Evolutionary conservation across 2,113 vertebrate genomes (phyloP), one percentile per base, ranked within the genome.

Genomic region (Meleagris gallopavo): DNA sequence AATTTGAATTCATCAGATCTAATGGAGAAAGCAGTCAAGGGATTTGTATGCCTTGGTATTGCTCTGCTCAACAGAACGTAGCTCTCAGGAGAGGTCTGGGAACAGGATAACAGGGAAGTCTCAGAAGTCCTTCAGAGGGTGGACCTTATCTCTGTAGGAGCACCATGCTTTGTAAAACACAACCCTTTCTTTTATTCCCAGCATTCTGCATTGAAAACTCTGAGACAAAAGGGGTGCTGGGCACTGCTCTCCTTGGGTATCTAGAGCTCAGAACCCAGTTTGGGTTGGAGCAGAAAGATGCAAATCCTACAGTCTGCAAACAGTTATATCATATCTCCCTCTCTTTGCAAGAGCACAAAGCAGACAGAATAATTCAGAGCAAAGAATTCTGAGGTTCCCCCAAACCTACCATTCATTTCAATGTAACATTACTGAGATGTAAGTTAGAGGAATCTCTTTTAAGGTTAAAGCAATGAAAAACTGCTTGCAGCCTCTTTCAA

Each of bases 11-110:
- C 81, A 94, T 89, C 93, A 75, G 70, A 84, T 92, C 70, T 81
- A 93, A 95, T 92, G 89, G 78, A 89, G 91, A 77, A 74, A 84
- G 70, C 89, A 95, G 93, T 81, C 92, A 92, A 87, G 61, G 84
- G 96, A 96, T 94, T 96, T 86, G 81, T 57, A 89, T 78, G 91
- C 66, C 52, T 94, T 29, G 64, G 88, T 67, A 55, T 9, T 67
- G 80, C 83, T 91, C 38, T 92, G 88, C 83, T 80, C 86, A 84
- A 21, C 0, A 1, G 40, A 85, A 61, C n/a, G 72, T 70, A 30
- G 30, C 86, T 80, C 76, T 64, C 76, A 27, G 60, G 45, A 87
- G 58, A 73, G 0, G 1, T 66, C 67, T 55, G 87, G 54, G 62
- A 80, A 86, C 1, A 86, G 76, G 80, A 70, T 67, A 73, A 54